Base-by-base conservation (phyloP, 2,113 vertebrate genomes). In the Pygoscelis antarcticus region DNA sequence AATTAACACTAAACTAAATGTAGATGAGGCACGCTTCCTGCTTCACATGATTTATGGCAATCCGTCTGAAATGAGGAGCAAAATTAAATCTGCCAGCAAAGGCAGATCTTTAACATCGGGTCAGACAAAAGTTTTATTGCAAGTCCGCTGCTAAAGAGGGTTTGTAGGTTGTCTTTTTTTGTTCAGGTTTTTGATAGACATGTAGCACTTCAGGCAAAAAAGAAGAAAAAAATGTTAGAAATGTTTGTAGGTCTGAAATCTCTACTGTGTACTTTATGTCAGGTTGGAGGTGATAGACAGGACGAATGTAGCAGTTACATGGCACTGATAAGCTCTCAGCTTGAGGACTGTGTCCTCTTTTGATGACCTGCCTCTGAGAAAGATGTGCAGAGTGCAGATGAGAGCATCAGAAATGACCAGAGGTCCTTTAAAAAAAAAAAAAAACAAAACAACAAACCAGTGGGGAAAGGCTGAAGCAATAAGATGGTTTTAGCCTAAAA, bases 1-100 rank as follows among this genome's bases (percentile, higher is more conserved):
- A 97, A 97, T 97, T 97, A 96, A 96, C 93, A 55, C 94, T 94
- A 58, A 94, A 89, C 81, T 96, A 86, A 93, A 92, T 90, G 89
- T 93, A 93, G 95, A 96, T 96, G 94, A 97, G 82, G 82, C 94
- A 96, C 26, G 29, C 93, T 97, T 96, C 96, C 97, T 97, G 89
- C 91, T 94, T 61, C 66, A 9, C 40, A 2, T 85, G 94, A 96
- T 97, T 97, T 97, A 97, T 95, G 79, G 75, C 61, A 70, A 58
- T 77, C 66, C 0, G 0, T 91, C 89, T 91, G 94, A 96, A 95
- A 91, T 74, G 66, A 95, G 83, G 51, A 97, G 86, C 78, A 94
- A 93, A 95, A 95, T 83, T 91, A 65, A 91, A 93, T 93, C 90
- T 62, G 71, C 84, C 72, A 91, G 70, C 46, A 27, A 88, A 96